A percentile compares a stretch with the other conserved stretches of the same genome.
These are phyloP conservation scores for Gerosis bhagava DNA, from an alignment of 2,888 invertebrate species.

Conservation along the genomic window DNA sequence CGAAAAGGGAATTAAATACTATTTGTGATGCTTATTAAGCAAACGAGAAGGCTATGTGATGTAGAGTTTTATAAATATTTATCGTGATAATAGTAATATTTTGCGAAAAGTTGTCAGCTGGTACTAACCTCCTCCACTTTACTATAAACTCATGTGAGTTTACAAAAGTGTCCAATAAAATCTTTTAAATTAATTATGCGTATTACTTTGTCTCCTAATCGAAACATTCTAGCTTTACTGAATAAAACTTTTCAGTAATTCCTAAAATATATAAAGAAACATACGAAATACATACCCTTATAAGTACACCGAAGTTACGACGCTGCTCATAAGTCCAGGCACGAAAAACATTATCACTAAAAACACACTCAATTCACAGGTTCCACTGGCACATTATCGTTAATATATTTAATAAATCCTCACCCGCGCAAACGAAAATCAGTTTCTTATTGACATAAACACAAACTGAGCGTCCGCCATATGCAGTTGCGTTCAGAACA, in stretches of 20 bases:
- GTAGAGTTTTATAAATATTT: background rate
- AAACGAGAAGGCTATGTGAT: too few species aligned
- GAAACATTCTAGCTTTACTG: background rate
- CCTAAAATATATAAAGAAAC: slow-evolving; percentile 58
- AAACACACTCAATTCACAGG: slow-evolving; percentile 70
- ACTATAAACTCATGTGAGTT: too few species aligned
- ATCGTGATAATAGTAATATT: slow-evolving; percentile 27
- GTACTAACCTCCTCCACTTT: slow-evolving; percentile 67
- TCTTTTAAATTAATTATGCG: too few species aligned
- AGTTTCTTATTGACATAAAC: slow-evolving; percentile 81
- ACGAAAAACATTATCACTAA: slow-evolving; percentile 75
- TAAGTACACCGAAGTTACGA: slow-evolving; percentile 64
- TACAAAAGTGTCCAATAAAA: too few species aligned
- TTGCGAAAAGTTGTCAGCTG: slow-evolving; percentile 61
- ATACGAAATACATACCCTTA: slow-evolving; percentile 76
- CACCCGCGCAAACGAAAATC: slow-evolving; percentile 80
- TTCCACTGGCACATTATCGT: slow-evolving; percentile 70
- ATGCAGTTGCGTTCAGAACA: slow-evolving; percentile 75
- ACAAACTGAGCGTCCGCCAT: slow-evolving; percentile 81
- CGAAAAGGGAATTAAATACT: too few species aligned
- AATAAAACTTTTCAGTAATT: slow-evolving; percentile 37
- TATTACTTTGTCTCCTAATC: background rate
- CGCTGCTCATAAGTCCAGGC: slow-evolving; percentile 68
- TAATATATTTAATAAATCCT: slow-evolving; percentile 67
- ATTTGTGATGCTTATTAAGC: slow-evolving; percentile 3